Evolutionary conservation across 2,113 vertebrate genomes (phyloP).

Genomic region (Tetraodon nigroviridis): DNA sequence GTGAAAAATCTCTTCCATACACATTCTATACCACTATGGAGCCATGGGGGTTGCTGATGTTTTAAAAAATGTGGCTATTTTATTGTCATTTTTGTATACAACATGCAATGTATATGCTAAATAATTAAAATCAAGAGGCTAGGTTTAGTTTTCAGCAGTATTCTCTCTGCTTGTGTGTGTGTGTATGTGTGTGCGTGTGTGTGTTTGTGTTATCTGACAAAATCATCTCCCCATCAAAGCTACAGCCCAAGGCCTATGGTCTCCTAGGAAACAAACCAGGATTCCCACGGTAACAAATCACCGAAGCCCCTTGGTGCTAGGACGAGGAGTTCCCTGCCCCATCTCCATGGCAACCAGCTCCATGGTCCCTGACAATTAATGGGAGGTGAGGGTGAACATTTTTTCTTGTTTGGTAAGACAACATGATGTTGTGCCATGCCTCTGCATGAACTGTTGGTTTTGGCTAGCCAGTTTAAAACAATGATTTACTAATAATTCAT

Average conservation of each 20-base stretch:
- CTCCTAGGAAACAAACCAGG: constrained; percentile 66
- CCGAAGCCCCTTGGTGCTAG: constrained; percentile 53
- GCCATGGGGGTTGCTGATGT: too few species aligned
- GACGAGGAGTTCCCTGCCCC: constrained; percentile 64
- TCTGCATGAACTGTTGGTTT: too few species aligned
- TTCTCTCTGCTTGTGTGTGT: constrained; percentile 24
- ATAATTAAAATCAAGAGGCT: too few species aligned
- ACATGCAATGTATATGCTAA: too few species aligned
- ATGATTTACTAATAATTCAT: too few species aligned
- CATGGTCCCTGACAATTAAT: constrained; percentile 56
- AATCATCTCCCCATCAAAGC: constrained; percentile 34
- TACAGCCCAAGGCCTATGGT: constrained; percentile 44
- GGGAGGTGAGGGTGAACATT: constrained; percentile 23
- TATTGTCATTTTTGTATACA: too few species aligned
- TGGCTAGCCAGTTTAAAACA: too few species aligned
- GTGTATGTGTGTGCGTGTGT: constrained; percentile 4
- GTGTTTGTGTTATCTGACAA: constrained; percentile 1
- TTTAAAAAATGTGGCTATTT: too few species aligned
- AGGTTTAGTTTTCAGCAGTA: too few species aligned
- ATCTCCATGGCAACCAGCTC: constrained; percentile 68
- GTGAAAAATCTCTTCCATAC: too few species aligned
- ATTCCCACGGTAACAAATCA: constrained; percentile 58
- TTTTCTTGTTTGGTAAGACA: background rate
- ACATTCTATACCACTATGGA: too few species aligned
- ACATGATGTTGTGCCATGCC: background rate